A percentile compares a stretch with the other conserved stretches of the same genome.
Evolutionary conservation across 2,113 vertebrate species (phyloP).

Genomic region (Astatotilapia flaviijosephi): DNA sequence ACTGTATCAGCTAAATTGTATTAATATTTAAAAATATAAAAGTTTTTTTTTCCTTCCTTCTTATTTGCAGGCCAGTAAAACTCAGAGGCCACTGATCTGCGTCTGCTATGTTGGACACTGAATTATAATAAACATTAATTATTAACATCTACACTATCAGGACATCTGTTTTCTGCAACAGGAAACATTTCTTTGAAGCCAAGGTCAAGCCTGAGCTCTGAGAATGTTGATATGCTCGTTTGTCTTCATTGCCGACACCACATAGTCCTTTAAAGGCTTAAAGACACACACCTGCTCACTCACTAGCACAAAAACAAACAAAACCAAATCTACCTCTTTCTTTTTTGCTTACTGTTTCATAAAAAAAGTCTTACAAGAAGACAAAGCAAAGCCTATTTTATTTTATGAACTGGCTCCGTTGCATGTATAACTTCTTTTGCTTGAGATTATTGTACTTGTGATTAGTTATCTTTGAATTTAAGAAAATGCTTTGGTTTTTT

Average conservation of each 20-base stretch:
- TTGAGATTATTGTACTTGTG: not conserved
- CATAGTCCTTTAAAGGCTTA: not conserved
- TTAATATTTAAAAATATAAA: not conserved
- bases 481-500: not conserved
- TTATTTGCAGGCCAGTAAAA: rapidly evolving
- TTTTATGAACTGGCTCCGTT: not conserved
- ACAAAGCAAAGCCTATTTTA: not conserved
- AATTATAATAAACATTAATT: not conserved
- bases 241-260: not conserved
- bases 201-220: not conserved
- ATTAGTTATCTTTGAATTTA: not conserved
- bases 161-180: not conserved
- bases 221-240: not conserved
- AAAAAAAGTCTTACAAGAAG: not conserved
- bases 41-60: not conserved
- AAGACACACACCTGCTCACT: not conserved
- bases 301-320: not conserved
- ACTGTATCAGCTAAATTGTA: not conserved
- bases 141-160: not conserved
- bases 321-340: not conserved
- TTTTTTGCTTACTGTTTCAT: rapidly evolving
- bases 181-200: not conserved
- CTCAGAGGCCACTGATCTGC: not conserved
- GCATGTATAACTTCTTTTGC: not conserved
- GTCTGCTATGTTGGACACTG: not conserved